Percentiles rank a stretch among this genome's conserved stretches.
Evolutionary conservation across 2,888 invertebrate genomes (phyloP).

Genomic region (Pterostichus niger): DNA sequence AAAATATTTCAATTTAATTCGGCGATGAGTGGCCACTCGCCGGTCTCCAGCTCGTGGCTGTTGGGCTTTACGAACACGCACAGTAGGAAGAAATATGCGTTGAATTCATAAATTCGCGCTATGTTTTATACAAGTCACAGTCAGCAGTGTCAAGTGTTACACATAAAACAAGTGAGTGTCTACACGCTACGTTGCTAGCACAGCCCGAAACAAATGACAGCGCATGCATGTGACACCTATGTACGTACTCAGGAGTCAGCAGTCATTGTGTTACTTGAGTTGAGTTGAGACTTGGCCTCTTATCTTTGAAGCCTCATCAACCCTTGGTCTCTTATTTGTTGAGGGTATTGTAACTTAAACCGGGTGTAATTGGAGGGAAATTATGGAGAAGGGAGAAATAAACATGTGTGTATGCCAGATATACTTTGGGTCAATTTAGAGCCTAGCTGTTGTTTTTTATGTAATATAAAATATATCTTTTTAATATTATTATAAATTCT

Average conservation of each 20-base stretch:
- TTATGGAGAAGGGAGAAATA: neutral
- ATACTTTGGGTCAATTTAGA: too few relatives aligned
- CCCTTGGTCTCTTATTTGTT: slow-evolving; percentile 27
- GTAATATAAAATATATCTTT: too few relatives aligned
- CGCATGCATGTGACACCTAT: slow-evolving; percentile 49
- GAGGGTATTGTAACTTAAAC: neutral
- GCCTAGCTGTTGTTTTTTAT: too few relatives aligned
- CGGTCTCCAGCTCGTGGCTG: neutral
- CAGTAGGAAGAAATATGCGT: slow-evolving; percentile 46
- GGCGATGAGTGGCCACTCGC: slow-evolving; percentile 8
- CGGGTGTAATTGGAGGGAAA: neutral
- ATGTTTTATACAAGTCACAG: slow-evolving; percentile 64
- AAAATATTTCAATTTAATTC: slow-evolving; percentile 49
- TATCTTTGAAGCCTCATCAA: slow-evolving; percentile 45
- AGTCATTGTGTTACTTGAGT: slow-evolving; percentile 44
- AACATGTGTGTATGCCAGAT: too few relatives aligned
- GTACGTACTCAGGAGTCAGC: slow-evolving; percentile 30
- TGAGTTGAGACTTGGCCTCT: neutral
- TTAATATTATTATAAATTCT: too few relatives aligned
- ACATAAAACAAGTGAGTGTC: slow-evolving; percentile 62
- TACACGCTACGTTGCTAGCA: slow-evolving; percentile 24
- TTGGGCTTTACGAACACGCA: slow-evolving; percentile 47
- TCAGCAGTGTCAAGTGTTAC: slow-evolving; percentile 65
- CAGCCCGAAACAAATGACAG: slow-evolving; percentile 39
- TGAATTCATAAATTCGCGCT: slow-evolving; percentile 54